These are phyloP conservation scores for Caenorhabditis imperialis DNA, from an alignment of 2,888 invertebrate genomes.

Conservation along the genomic window DNA sequence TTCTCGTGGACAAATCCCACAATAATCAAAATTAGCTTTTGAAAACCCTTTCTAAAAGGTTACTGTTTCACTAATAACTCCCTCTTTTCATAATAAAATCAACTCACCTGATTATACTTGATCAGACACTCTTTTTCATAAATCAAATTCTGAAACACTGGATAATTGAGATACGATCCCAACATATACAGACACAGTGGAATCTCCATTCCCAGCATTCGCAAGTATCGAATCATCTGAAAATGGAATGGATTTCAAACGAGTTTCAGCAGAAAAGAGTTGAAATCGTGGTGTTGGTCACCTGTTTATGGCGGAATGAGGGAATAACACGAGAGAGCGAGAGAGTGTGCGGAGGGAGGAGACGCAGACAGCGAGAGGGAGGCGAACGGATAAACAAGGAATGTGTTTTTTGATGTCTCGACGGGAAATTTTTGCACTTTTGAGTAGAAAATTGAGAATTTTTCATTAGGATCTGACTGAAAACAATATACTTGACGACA, in stretches of 20 bases:
- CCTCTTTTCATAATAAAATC: constrained; percentile 3
- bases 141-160: constrained; percentile 78
- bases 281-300: constrained; percentile 10
- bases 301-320: constrained; percentile 23
- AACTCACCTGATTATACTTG: constrained; percentile 58
- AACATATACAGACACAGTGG: constrained; percentile 79
- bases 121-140: constrained; percentile 78
- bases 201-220: constrained; percentile 77
- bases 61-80: neutral
- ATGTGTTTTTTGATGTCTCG: constrained; percentile 15
- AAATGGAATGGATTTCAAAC: constrained; percentile 2
- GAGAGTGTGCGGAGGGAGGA: constrained; percentile 1
- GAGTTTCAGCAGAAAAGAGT: neutral
- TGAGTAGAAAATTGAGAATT: too few species aligned
- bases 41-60: too few species aligned
- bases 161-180: constrained; percentile 75
- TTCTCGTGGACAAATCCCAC: too few species aligned
- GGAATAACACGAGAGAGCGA: constrained; percentile 5
- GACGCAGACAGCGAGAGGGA: constrained; percentile 9
- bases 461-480: too few species aligned
- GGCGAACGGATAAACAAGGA: constrained; percentile 9
- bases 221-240: constrained; percentile 33
- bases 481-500: too few species aligned
- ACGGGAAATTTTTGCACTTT: neutral
- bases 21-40: too few species aligned